Evolutionary conservation across 2,888 invertebrate genomes (phyloP), one percentile per base, ranked within the genome.

Genomic region (Acanthosepion esculentum): DNA sequence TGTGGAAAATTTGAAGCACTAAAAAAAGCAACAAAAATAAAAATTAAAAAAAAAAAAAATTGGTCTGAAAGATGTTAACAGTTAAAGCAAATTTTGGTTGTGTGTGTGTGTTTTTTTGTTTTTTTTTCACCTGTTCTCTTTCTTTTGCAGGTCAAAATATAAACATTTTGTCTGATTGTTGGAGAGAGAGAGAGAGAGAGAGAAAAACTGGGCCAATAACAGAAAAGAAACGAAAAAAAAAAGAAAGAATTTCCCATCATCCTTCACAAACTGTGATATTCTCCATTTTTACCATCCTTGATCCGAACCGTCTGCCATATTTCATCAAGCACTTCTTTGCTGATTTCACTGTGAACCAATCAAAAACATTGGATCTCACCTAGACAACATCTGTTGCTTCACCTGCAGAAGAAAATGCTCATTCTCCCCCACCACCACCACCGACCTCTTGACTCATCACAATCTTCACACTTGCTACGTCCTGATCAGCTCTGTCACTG

Each of bases 201-300:
- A 29, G 29, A 6, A n/a, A 78, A 78, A 78, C 15, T n/a, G 8
- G n/a, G n/a, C 29, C 10, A n/a, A 78, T n/a, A 78, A 7, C 78
- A 78, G 78, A 78, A 78, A 18, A 78, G 4, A 0, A 10, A 78
- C n/a, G n/a, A n/a, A 10, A 78, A 29, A 29, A n/a, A 10, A 78
- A 29, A 8, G 7, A 3, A n/a, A 29, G 3, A 1, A 8, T n/a
- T 78, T n/a, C 78, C n/a, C 29, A n/a, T 78, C 78, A n/a, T n/a
- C n/a, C n/a, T 78, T 78, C 78, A 78, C n/a, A n/a, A 78, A 78
- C 78, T 78, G 78, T 78, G 78, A 78, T 78, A 78, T 78, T 78
- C 12, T 78, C n/a, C n/a, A 15, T 78, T 78, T n/a, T n/a, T n/a
- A 78, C 33, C 78, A 78, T 78, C 78, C n/a, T 15, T 33, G n/a